Percentiles rank a stretch among this genome's conserved stretches.
Evolutionary conservation across 2,888 invertebrate genomes (phyloP).

Genomic region (Xestia ashworthii): DNA sequence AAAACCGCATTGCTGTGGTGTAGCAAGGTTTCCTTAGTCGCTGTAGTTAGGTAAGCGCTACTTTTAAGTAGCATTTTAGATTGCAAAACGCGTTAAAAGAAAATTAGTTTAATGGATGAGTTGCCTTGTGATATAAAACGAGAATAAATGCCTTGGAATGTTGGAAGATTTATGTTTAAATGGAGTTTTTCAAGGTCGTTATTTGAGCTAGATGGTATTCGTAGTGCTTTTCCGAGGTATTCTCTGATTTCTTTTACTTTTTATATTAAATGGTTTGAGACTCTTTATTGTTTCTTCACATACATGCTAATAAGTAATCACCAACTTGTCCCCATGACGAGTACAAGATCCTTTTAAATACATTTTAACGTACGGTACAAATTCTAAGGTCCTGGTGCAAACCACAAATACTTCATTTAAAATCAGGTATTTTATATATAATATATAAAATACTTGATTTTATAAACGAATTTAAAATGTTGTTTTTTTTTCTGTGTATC

Average conservation of each 20-base stretch:
- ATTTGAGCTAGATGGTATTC: neutral
- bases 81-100: conserved; percentile 45
- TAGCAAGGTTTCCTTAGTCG: conserved; percentile 70
- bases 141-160: conserved; percentile 18
- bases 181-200: neutral
- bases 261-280: neutral
- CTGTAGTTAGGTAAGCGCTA: conserved; percentile 55
- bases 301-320: neutral
- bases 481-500: neutral
- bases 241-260: neutral
- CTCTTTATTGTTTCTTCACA: neutral
- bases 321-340: neutral
- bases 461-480: neutral
- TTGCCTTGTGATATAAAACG: conserved; percentile 18
- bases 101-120: conserved; percentile 46
- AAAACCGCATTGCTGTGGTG: conserved; percentile 73
- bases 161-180: conserved; percentile 14
- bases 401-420: neutral
- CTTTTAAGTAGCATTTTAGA: conserved; percentile 54
- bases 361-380: no score
- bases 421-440: no score
- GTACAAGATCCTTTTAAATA: no score
- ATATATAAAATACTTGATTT: no score
- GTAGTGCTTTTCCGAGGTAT: neutral
- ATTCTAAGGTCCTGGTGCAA: neutral